Evolutionary conservation across 2,113 vertebrate species (phyloP).

Genomic region (Peromyscus leucopus): DNA sequence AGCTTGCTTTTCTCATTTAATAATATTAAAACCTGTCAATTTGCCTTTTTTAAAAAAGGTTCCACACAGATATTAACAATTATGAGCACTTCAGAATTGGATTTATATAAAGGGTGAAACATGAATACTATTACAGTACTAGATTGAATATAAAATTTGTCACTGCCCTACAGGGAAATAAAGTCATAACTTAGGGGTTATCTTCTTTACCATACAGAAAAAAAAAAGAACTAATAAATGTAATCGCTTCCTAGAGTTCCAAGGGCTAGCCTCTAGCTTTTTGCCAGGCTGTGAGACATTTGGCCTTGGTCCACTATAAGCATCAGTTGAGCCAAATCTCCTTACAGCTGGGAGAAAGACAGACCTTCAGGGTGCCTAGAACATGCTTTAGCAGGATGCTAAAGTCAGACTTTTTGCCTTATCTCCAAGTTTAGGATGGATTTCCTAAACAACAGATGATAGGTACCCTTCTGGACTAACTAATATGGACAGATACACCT

Average conservation of each 20-base stretch:
- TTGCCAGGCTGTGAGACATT: not conserved
- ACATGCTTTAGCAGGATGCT: slow-evolving; percentile 5
- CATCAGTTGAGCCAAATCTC: not conserved
- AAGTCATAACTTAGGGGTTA: slow-evolving; percentile 55
- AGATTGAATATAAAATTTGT: slow-evolving; percentile 47
- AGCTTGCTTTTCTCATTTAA: slow-evolving; percentile 50
- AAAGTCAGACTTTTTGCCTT: not conserved
- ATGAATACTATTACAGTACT: not conserved
- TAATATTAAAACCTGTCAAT: slow-evolving; percentile 45
- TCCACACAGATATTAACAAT: not conserved
- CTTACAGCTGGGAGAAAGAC: not conserved
- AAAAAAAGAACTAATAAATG: not conserved
- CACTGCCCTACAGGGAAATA: slow-evolving; percentile 63
- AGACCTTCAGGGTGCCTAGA: not conserved
- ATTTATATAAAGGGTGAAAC: slow-evolving; percentile 19
- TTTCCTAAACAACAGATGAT: slow-evolving; percentile 23
- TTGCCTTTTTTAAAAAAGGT: not conserved
- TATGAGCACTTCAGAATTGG: slow-evolving; percentile 26
- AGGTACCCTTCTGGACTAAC: not conserved
- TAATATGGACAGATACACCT: not conserved
- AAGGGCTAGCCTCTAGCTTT: slow-evolving; percentile 24
- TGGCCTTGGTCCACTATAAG: slow-evolving; percentile 7
- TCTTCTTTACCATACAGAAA: slow-evolving; percentile 48
- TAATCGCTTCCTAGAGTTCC: slow-evolving; percentile 29
- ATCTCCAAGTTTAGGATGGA: slow-evolving; percentile 50